Evolutionary conservation across 2,113 vertebrate genomes (phyloP).

Genomic region (Phocoena phocoena): DNA sequence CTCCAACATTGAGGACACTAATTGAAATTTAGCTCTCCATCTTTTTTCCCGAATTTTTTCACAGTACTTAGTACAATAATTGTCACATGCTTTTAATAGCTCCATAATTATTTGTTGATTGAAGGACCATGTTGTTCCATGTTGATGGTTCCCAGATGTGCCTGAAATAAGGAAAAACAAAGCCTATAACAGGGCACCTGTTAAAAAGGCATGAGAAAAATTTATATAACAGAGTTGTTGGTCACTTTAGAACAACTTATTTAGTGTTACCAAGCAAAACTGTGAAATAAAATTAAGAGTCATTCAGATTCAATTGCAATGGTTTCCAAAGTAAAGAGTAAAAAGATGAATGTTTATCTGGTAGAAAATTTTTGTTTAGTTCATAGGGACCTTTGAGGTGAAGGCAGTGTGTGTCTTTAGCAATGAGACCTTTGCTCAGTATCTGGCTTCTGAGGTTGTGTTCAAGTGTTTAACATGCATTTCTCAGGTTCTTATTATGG

Average conservation of each 20-base stretch:
- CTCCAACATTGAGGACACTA: neutral
- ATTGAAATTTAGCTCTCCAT: neutral
- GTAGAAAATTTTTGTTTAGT: neutral
- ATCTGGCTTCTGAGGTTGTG: neutral
- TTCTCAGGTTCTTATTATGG: neutral
- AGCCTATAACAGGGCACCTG: neutral
- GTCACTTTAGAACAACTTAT: neutral
- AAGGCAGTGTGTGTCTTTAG: neutral
- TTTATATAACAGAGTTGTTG: neutral
- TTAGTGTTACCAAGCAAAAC: neutral
- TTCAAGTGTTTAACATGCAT: neutral
- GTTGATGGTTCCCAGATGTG: neutral
- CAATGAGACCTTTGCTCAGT: neutral
- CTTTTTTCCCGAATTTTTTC: neutral
- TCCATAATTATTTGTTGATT: neutral
- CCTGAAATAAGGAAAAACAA: neutral
- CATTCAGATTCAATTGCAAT: neutral
- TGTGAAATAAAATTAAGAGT: neutral
- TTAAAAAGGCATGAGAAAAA: neutral
- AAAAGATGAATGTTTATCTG: neutral
- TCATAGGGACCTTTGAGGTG: neutral
- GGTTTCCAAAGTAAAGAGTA: neutral
- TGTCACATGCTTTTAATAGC: neutral
- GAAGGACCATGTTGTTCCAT: neutral
- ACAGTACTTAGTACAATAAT: neutral